Conservation (phyloP, 2,888 invertebrate species). For the Abrostola tripartita region DNA sequence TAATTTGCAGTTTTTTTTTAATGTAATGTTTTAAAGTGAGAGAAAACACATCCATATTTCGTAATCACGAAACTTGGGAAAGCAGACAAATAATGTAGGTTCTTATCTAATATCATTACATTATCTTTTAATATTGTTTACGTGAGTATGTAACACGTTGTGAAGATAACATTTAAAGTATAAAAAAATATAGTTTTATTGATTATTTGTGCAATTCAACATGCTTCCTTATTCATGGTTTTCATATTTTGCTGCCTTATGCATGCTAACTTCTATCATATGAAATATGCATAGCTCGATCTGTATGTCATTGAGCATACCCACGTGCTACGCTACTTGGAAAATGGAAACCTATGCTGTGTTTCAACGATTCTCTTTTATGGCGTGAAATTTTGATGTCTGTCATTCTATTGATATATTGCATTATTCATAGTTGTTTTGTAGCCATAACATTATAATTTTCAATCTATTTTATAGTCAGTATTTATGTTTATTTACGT, state of each 20-base stretch:
- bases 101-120: too few relatives aligned
- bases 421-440: conserved; percentile 9
- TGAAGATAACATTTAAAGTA: conserved; percentile 12
- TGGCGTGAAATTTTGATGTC: conserved; percentile 51
- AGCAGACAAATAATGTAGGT: too few relatives aligned
- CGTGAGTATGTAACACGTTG: conserved; percentile 4
- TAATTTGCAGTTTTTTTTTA: too few relatives aligned
- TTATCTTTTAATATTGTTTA: too few relatives aligned
- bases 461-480: conserved; percentile 4
- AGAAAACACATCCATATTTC: too few relatives aligned
- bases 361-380: conserved; percentile 35
- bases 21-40: too few relatives aligned
- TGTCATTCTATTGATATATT: not conserved
- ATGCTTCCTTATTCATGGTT: conserved; percentile 24
- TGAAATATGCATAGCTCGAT: conserved; percentile 54
- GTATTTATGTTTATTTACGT: conserved; percentile 2
- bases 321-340: conserved; percentile 37
- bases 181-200: conserved; percentile 11
- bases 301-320: conserved; percentile 50
- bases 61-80: too few relatives aligned
- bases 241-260: conserved; percentile 43
- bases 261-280: conserved; percentile 36
- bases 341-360: conserved; percentile 42
- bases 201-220: conserved; percentile 12
- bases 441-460: conserved; percentile 3